Evolutionary conservation across 2,888 invertebrate genomes (phyloP), one percentile per base, ranked within the genome.

Genomic region (Ennomos fuscantarius): DNA sequence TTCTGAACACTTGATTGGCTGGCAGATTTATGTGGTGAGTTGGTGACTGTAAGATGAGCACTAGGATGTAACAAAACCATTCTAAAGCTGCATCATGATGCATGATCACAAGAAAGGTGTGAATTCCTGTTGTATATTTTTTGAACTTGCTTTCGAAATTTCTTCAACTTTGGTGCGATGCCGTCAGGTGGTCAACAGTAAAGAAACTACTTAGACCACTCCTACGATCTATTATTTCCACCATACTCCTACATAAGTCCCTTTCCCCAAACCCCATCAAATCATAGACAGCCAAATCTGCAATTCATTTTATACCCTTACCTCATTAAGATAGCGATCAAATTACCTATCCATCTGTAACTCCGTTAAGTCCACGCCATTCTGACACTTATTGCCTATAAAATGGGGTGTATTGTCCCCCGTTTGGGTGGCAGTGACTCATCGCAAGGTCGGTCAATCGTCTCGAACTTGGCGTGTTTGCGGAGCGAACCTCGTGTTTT

Each of bases 361-460:
- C 11, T 46, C 52, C 24, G 39, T 47, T 54, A 51, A 34, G 34
- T 11, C 42, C 55, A 52, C 34, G 33, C 52, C 44, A 49, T 59
- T 56, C 32, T 48, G 46, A 37, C 59, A 55, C 54, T 47, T 63
- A 63, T 56, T 32, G 50, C 47, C 54, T 24, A 56, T 56, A 55
- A 47, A 49, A 57, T 54, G 47, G 44, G 44, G 59, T 44, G 10
- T 42, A 45, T 55, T 62, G 45, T 58, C 31, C 32, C 36, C 48
- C 13, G 15, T 50, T 54, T 52, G 47, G 37, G 45, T 44, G 40
- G 39, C 31, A 37, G 47, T 66, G 66, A 66, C 52, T 62, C 66
- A 64, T 60, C 49, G 40, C 58, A 60, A 66, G 60, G 63, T 58
- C 57, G 54, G 51, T 48, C 45, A 43, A 46, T 48, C 55, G 55